A percentile compares a stretch with the other conserved stretches of the same genome.
These are phyloP conservation scores for Calliphora vomitoria DNA, from an alignment of 2,888 invertebrate genomes.

Conservation along the genomic window DNA sequence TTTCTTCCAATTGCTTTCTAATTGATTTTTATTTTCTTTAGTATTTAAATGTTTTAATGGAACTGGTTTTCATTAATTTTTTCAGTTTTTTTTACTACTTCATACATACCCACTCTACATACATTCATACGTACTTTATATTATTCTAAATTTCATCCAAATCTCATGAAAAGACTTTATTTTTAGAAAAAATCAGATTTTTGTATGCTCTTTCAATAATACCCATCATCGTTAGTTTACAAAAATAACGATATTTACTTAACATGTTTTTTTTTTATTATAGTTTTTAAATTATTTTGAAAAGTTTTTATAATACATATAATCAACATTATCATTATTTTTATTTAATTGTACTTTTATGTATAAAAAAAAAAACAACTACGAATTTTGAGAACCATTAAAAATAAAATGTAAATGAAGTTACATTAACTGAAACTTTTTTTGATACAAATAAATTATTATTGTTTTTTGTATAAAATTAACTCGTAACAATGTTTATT, in stretches of 20 bases:
- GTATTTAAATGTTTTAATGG: conserved; percentile 39
- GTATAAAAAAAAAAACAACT: not conserved
- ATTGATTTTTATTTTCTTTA: conserved; percentile 33
- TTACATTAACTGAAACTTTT: conserved; percentile 58
- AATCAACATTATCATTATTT: not conserved
- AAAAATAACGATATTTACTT: not conserved
- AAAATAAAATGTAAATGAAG: conserved; percentile 67
- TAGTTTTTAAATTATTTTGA: conserved; percentile 12
- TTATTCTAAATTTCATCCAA: conserved; percentile 5
- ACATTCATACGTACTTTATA: not conserved
- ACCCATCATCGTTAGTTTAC: not conserved
- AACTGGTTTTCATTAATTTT: conserved; percentile 56
- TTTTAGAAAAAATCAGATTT: not conserved
- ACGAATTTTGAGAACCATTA: conserved; percentile 1
- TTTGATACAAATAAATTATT: conserved; percentile 49
- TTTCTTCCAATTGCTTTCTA: conserved; percentile 17
- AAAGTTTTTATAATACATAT: not conserved
- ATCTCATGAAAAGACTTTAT: conserved; percentile 51
- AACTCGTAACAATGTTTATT: too few relatives aligned
- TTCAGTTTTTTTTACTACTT: conserved; percentile 15
- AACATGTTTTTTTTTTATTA: not conserved
- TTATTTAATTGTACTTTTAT: not conserved
- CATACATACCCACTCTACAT: not conserved
- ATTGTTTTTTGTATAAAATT: conserved; percentile 16
- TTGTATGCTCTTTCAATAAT: too few relatives aligned